Base-by-base conservation (phyloP, 2,797 vertebrate species). In the Crenuchus spilurus region DNA sequence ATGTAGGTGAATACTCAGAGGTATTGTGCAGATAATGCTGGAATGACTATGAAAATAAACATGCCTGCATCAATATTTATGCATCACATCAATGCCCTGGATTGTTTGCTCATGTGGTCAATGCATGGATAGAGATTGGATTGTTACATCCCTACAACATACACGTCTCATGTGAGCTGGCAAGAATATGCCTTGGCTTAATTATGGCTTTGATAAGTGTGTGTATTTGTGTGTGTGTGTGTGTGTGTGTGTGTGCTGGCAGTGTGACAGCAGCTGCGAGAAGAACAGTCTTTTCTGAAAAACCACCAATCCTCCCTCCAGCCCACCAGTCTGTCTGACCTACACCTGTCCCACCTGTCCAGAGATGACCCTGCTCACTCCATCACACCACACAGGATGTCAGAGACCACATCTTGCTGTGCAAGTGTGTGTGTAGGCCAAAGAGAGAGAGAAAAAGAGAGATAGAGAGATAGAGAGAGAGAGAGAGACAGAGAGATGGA, bases 271-370 rank as follows among this genome's bases (percentile, higher is more conserved):
- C 30, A 64, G 20, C 26, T 71, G 62, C 16, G 39, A 30, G 42
- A 41, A 51, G 55, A 80, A 48, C 64, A 61, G 49, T 70, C 68
- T 72, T 80, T 55, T 51, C 64, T 75, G 78, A 79, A 80, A 78
- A 82, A 79, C 82, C 72, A n/a, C 76, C 69, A 30, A 31, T 70
- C 24, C 18, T 70, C 20, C 6, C 64, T 52, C 57, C n/a, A 70
- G 44, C 46, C 57, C 60, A 55, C 44, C 7, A 35, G 18, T 80
- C 54, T 49, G 28, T 71, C 67, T 72, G 79, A 77, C 74, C 71
- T 63, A 74, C 80, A 76, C 31, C 70, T 66, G 70, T 67, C 62
- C 55, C 77, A 74, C 61, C 70, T 61, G 74, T 74, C 33, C 67
- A 63, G 22, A 37, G 61, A 54, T 4, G 54, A 62, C 31, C 46